A percentile compares a stretch with the other conserved stretches of the same genome.
phyloP scores from a whole-genome alignment of 2,113 vertebrate genomes.

The Leptobrachium leishanense region DNA sequence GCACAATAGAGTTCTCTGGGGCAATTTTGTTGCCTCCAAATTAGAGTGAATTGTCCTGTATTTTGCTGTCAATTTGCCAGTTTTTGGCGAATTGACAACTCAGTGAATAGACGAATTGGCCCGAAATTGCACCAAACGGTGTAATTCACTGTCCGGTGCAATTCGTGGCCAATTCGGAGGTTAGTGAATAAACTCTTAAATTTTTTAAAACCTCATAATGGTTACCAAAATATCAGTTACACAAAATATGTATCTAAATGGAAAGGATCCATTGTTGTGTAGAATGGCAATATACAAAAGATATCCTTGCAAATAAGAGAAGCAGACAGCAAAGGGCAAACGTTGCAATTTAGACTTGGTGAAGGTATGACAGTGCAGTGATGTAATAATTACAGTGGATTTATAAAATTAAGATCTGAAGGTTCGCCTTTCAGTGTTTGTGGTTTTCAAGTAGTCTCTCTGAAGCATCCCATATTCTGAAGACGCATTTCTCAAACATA shows the following conservation, averaged over 20 bases:
- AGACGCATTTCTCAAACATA: slow-evolving; percentile 33
- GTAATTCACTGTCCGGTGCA: no score
- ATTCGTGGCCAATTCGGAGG: no score
- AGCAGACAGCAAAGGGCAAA: background rate
- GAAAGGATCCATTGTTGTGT: background rate
- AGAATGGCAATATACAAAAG: background rate
- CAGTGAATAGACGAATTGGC: no score
- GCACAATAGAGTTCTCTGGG: no score
- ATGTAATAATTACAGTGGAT: background rate
- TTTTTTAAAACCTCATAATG: no score
- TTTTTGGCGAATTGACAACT: no score
- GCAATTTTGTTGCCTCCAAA: no score
- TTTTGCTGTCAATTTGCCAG: no score
- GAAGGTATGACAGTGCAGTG: background rate
- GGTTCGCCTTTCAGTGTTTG: slow-evolving; percentile 35
- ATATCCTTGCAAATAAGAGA: background rate
- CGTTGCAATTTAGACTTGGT: background rate
- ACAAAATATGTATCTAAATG: background rate
- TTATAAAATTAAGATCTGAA: slow-evolving; percentile 13
- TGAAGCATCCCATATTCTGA: slow-evolving; percentile 4
- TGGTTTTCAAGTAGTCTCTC: slow-evolving; percentile 31
- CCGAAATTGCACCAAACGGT: no score
- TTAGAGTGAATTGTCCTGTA: no score
- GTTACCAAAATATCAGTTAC: no score
- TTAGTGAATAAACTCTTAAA: no score